Evolutionary conservation across 37 sponge, comb jelly and placozoan species (phyloP).

Genomic region (Geodia barretti): DNA sequence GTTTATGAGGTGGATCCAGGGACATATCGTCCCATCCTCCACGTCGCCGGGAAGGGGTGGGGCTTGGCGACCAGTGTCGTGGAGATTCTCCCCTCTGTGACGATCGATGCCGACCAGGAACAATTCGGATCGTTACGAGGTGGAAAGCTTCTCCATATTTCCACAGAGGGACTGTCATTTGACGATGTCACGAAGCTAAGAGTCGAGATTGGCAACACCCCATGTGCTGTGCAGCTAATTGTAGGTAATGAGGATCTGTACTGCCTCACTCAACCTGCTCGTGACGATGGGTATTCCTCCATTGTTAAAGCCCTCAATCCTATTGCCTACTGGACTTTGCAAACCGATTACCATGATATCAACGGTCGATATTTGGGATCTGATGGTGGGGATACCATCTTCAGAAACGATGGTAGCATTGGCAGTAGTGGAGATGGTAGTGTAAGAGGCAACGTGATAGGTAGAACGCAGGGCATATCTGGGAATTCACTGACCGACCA

Average conservation of each 20-base stretch:
- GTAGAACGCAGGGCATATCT: slow-evolving; percentile 48
- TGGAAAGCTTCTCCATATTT: slow-evolving; percentile 42
- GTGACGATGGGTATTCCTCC: slow-evolving; percentile 81
- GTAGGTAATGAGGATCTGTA: not conserved
- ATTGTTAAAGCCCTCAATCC: slow-evolving; percentile 20
- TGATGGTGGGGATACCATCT: slow-evolving; percentile 16
- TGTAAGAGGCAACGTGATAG: not conserved
- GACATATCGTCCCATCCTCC: slow-evolving; percentile 40
- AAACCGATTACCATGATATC: slow-evolving; percentile 17
- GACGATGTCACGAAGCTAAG: slow-evolving; percentile 24
- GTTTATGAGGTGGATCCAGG: slow-evolving; percentile 57
- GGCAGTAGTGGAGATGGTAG: slow-evolving; percentile 21
- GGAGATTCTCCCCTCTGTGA: not conserved
- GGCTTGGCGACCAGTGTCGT: slow-evolving; percentile 41
- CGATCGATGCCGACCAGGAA: not conserved
- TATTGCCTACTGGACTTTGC: slow-evolving; percentile 75
- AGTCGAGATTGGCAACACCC: slow-evolving; percentile 77
- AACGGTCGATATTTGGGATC: slow-evolving; percentile 16
- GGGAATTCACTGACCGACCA: slow-evolving; percentile 60
- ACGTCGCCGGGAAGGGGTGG: slow-evolving; percentile 78
- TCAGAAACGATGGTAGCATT: slow-evolving; percentile 24
- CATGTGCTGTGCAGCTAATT: slow-evolving; percentile 50
- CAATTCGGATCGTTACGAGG: slow-evolving; percentile 67
- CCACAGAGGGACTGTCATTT: slow-evolving; percentile 38
- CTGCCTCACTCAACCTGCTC: slow-evolving; percentile 55